These are phyloP conservation scores for Isichthys henryi DNA, from an alignment of 2,113 vertebrate species.

Conservation along the genomic window DNA sequence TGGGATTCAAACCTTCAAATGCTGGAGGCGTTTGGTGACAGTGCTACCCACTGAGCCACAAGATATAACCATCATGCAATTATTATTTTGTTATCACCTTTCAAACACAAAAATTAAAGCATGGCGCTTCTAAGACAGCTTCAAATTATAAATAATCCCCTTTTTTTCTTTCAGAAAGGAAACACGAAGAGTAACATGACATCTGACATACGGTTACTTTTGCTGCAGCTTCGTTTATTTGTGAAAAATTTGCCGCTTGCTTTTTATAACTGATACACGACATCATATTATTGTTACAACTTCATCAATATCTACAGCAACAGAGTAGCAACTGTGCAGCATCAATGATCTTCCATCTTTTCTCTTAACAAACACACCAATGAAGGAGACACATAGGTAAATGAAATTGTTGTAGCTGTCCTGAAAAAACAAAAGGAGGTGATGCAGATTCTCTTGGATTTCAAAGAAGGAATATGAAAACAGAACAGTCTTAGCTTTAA, in stretches of 20 bases:
- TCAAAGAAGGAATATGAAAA: background rate
- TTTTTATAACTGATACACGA: background rate
- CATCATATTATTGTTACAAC: background rate
- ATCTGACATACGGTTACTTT: background rate
- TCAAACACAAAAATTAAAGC: background rate
- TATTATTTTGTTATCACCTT: background rate
- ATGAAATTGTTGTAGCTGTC: constrained; percentile 89
- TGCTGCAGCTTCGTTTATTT: background rate
- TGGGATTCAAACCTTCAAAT: background rate
- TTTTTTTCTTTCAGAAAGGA: background rate
- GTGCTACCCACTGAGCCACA: background rate
- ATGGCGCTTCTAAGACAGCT: background rate
- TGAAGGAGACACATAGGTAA: constrained; percentile 85
- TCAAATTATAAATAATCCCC: background rate
- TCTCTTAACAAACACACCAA: constrained; percentile 89
- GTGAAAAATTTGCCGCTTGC: background rate
- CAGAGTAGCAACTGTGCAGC: constrained; percentile 75
- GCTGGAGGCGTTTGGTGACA: background rate
- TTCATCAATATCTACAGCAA: background rate
- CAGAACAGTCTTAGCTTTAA: background rate
- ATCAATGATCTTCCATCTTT: constrained; percentile 79
- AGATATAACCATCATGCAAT: background rate
- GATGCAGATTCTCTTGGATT: background rate
- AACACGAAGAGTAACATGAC: background rate
- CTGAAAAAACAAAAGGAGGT: constrained; percentile 48